Percentiles rank a stretch among this genome's conserved stretches.
phyloP scores from a whole-genome alignment of 2,113 vertebrate species.

The Microcebus lehilahytsara region DNA sequence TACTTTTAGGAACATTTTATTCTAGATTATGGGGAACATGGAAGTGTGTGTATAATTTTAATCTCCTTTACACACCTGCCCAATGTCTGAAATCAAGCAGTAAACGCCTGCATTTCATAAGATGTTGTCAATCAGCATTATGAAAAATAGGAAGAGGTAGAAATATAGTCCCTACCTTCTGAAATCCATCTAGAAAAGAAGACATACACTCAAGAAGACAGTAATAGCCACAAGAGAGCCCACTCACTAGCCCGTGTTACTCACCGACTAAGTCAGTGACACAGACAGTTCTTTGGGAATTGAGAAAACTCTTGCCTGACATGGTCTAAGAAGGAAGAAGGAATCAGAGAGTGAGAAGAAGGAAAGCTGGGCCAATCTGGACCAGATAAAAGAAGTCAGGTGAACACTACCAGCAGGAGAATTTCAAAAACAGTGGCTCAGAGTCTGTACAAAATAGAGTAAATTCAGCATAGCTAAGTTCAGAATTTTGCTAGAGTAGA shows the following conservation, averaged over 20 bases:
- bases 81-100: background rate
- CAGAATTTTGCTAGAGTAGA: background rate
- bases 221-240: background rate
- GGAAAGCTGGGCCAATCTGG: background rate
- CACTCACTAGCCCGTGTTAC: background rate
- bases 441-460: background rate
- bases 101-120: background rate
- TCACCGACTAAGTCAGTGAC: background rate
- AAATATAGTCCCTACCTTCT: background rate
- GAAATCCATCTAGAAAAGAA: background rate
- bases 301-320: background rate
- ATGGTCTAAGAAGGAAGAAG: background rate
- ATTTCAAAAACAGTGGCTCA: background rate
- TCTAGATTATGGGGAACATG: background rate
- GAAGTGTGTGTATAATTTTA: background rate
- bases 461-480: background rate
- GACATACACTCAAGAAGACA: background rate
- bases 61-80: background rate
- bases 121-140: background rate
- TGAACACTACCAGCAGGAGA: background rate
- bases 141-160: background rate
- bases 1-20: background rate
- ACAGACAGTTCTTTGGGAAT: background rate
- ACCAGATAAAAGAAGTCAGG: background rate
- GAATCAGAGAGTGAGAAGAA: background rate